Evolutionary conservation across 2,113 vertebrate genomes (phyloP), one percentile per base, ranked within the genome.

Genomic region (Paracanthobrama guichenoti): DNA sequence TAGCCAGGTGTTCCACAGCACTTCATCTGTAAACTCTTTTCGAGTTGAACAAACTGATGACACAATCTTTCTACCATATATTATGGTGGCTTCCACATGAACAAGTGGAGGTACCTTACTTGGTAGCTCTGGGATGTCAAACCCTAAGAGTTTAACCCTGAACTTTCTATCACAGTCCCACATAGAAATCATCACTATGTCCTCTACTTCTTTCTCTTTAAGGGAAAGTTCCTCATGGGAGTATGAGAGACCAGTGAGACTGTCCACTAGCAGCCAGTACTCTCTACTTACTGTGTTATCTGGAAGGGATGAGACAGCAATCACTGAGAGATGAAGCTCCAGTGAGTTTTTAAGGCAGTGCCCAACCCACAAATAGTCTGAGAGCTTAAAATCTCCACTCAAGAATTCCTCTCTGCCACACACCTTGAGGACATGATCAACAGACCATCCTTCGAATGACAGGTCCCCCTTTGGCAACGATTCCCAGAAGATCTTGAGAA

Each of bases 1-100:
- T 31, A 95, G 77, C 94, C 95, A 95, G 60, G 91, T 90, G 57
- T 95, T 95, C 95, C 94, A 95, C 39, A 95, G 79, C 2, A 95
- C 92, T 85, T 95, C 94, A 39, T 95, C 93, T 48, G 88, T 59
- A 13, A 94, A 92, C 22, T 89, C 62, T 75, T 92, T 94, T 10
- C 90, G n/a, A 5, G 9, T 0, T 1, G 94, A 94, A 64, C 88
- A 85, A 11, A 94, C 91, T 2, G 92, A 92, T 5, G 91, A 91
- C 14, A 94, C 79, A n/a, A 93, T 89, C 78, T 92, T 94, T 78
- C 87, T 91, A 2, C 94, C 94, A 28, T 94, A 93, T 35, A 94
- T 91, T 50, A 95, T 91, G 9, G 90, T 90, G 0, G 91, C 93
- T 79, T 93, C 93, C 1, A 95, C 93, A 12, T 91, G 89, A 53